A percentile compares a stretch with the other conserved stretches of the same genome.
These are phyloP conservation scores for Antheraea mylitta DNA, from an alignment of 1,140 invertebrate genomes.

Conservation along the genomic window DNA sequence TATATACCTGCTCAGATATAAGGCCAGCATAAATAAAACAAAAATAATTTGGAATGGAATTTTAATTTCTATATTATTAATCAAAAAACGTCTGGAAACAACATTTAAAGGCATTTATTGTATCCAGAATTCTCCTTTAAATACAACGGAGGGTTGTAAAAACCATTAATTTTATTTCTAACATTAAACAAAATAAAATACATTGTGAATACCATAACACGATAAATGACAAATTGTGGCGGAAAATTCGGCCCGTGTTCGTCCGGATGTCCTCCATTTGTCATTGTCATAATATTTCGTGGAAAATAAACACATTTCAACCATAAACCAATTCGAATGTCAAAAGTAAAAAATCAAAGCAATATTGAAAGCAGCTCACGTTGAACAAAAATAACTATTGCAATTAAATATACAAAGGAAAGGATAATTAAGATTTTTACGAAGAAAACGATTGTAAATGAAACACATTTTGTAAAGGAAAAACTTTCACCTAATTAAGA, in stretches of 20 bases:
- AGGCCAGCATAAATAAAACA: no score
- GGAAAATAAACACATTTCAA: slow-evolving; percentile 27
- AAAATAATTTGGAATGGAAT: no score
- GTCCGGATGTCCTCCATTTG: slow-evolving; percentile 33
- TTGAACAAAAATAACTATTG: no score
- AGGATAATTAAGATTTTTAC: background rate
- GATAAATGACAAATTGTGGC: slow-evolving; percentile 40
- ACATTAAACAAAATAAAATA: slow-evolving; percentile 4
- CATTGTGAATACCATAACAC: slow-evolving; percentile 15
- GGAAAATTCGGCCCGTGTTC: slow-evolving; percentile 25
- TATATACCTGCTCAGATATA: no score
- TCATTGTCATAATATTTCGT: slow-evolving; percentile 37
- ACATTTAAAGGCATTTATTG: no score
- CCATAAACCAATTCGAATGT: slow-evolving; percentile 21
- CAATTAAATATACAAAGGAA: background rate
- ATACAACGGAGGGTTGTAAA: background rate
- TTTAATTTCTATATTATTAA: no score
- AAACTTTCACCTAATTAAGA: slow-evolving; percentile 23
- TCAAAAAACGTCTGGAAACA: no score
- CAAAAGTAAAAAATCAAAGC: slow-evolving; percentile 2
- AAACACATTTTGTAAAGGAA: background rate
- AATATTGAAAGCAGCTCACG: background rate
- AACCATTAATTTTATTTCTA: slow-evolving; percentile 9
- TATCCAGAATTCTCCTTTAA: background rate
- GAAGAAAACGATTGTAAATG: background rate